Evolutionary conservation across 2,797 vertebrate species (phyloP).

Genomic region (Liasis olivaceus): DNA sequence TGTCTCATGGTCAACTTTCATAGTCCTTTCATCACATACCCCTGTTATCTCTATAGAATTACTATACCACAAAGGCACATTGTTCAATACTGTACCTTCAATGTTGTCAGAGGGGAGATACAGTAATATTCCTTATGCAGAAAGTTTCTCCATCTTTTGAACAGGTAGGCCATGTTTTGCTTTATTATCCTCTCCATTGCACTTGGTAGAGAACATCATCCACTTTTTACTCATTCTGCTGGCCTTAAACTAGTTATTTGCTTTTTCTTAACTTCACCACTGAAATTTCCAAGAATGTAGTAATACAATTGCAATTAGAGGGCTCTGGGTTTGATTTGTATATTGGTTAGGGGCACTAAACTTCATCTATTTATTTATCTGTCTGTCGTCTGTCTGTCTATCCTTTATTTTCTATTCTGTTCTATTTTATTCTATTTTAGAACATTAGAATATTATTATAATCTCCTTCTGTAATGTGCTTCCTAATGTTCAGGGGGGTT

Average conservation of each 20-base stretch:
- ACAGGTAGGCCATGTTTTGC: not conserved
- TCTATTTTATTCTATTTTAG: too few species aligned
- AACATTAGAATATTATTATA: not conserved
- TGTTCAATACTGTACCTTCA: not conserved
- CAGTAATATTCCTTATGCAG: too few species aligned
- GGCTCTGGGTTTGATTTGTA: not conserved
- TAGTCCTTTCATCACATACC: not conserved
- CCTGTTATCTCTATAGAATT: not conserved
- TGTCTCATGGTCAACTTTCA: not conserved
- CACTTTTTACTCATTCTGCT: not conserved
- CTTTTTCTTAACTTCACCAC: not conserved
- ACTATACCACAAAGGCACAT: not conserved
- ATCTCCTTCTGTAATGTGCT: not conserved
- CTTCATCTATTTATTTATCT: not conserved
- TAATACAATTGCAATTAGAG: not conserved
- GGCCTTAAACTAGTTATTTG: not conserved
- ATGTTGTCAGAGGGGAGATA: too few species aligned
- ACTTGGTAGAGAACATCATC: not conserved
- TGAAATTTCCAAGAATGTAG: not conserved
- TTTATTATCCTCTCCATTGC: not conserved
- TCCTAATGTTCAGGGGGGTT: too few species aligned
- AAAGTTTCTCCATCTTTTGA: too few species aligned
- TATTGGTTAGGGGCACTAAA: not conserved
- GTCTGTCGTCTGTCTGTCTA: not conserved
- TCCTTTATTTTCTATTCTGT: not conserved